Evolutionary conservation across 2,888 invertebrate genomes (phyloP).

Genomic region (Ctenicera cuprea): DNA sequence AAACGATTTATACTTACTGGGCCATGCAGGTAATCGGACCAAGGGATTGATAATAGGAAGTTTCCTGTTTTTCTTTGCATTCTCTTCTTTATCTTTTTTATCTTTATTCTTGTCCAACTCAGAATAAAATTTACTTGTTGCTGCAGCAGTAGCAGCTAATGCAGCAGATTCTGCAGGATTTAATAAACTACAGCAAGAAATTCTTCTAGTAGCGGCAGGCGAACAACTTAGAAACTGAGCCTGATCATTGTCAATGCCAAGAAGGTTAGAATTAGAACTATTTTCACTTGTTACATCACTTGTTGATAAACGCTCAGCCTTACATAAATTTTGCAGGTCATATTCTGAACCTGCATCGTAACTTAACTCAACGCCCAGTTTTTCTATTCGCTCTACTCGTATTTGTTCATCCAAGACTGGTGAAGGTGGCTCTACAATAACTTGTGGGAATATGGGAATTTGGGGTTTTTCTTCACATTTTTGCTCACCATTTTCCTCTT

Average conservation of each 20-base stretch:
- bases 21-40: conserved; percentile 91
- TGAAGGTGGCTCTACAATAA: conserved; percentile 85
- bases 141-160: conserved; percentile 78
- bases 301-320: conserved; percentile 66
- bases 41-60: conserved; percentile 94
- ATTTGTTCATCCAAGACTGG: conserved; percentile 79
- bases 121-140: conserved; percentile 75
- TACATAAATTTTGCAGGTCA: conserved; percentile 66
- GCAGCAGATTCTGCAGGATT: conserved; percentile 82
- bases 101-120: conserved; percentile 71
- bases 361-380: conserved; percentile 67
- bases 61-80: conserved; percentile 78
- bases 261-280: conserved; percentile 77
- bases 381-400: conserved; percentile 64
- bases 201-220: conserved; percentile 90
- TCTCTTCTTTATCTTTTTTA: conserved; percentile 68
- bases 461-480: conserved; percentile 47
- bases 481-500: conserved; percentile 54
- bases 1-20: conserved; percentile 75
- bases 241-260: conserved; percentile 79
- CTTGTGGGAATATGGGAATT: conserved; percentile 74
- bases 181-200: conserved; percentile 93
- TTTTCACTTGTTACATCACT: conserved; percentile 69
- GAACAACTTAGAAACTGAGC: conserved; percentile 81
- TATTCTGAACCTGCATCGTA: conserved; percentile 66